These are phyloP conservation scores for Macrochelys suwanniensis DNA, from an alignment of 2,797 vertebrate species.

Conservation along the genomic window DNA sequence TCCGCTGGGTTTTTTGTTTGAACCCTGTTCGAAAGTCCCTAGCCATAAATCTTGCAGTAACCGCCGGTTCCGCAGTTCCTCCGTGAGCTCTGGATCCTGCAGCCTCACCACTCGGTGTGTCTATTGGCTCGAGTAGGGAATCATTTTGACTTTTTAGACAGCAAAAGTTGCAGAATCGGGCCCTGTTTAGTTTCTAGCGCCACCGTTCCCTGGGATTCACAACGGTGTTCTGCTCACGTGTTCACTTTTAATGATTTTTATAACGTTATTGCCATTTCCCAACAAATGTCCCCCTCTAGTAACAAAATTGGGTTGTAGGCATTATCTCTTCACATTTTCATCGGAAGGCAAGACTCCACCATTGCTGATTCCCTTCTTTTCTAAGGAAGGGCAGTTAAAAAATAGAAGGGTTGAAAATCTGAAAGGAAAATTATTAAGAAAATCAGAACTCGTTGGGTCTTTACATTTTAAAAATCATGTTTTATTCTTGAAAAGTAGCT, in stretches of 20 bases:
- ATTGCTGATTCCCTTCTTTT: background rate
- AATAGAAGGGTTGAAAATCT: background rate
- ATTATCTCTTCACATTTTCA: background rate
- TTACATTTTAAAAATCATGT: background rate
- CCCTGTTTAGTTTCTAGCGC: background rate
- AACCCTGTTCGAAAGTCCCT: background rate
- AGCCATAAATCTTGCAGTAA: background rate
- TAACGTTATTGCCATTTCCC: background rate
- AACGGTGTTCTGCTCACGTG: background rate
- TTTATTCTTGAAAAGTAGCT: background rate
- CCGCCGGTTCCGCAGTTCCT: background rate
- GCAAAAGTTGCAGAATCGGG: background rate
- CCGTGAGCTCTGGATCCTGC: background rate
- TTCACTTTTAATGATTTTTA: background rate
- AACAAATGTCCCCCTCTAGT: background rate
- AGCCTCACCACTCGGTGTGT: background rate
- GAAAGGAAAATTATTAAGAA: accelerated
- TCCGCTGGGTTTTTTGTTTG: background rate
- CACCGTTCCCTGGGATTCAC: background rate
- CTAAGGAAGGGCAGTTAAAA: background rate
- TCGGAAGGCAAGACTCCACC: background rate
- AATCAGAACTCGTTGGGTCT: background rate
- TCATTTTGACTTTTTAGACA: background rate
- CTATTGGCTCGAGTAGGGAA: too few relatives aligned
- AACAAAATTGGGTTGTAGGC: background rate